Conservation (phyloP, 2,113 vertebrate genomes). For the Pachycephala philippinensis region DNA sequence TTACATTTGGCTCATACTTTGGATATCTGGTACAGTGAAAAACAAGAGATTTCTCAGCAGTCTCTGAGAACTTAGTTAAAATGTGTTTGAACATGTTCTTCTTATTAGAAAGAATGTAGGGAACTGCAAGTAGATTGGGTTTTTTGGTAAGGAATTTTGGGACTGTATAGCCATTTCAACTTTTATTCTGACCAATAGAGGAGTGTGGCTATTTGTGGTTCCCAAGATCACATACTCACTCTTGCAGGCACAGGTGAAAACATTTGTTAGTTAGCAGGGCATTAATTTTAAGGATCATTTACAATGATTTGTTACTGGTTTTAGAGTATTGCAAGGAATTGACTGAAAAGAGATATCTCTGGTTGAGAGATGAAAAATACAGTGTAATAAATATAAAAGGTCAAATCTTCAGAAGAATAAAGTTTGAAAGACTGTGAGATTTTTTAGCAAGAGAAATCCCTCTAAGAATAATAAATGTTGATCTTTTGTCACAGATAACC, state of each 20-base stretch:
- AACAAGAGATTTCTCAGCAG: too few species aligned
- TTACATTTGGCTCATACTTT: too few species aligned
- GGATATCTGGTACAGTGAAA: too few species aligned
- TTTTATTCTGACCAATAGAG: neutral
- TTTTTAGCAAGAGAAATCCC: neutral
- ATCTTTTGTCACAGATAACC: neutral
- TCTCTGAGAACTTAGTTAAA: too few species aligned
- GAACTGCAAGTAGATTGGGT: neutral
- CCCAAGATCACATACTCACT: neutral
- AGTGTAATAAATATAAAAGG: neutral
- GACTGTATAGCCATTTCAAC: neutral
- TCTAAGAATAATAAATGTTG: neutral
- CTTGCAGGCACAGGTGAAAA: neutral
- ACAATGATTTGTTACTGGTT: neutral
- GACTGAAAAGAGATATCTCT: neutral
- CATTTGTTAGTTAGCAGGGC: neutral
- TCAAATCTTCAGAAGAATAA: neutral
- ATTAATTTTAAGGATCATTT: neutral
- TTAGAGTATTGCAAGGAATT: neutral
- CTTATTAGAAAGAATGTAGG: neutral
- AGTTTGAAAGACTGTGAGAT: neutral
- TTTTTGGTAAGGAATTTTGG: neutral
- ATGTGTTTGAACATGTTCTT: neutral
- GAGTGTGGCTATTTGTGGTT: neutral
- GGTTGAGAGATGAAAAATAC: neutral